Percentiles rank a stretch among this genome's conserved stretches.
Conservation (phyloP, 2,113 vertebrate genomes). For the Glareola pratincola region DNA sequence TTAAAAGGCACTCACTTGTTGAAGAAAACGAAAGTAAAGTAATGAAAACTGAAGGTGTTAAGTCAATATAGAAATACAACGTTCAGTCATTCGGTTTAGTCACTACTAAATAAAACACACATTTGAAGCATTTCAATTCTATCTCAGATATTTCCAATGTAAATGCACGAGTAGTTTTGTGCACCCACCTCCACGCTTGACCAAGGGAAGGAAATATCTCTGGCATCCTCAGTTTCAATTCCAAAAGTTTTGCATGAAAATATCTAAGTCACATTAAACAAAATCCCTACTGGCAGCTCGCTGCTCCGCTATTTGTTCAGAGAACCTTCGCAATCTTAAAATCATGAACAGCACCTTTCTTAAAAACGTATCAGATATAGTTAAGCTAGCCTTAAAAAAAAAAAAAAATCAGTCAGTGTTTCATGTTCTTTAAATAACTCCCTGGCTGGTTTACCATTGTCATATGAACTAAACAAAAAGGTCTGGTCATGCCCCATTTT, state of each 20-base stretch:
- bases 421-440: constrained; percentile 45
- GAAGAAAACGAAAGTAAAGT: not conserved
- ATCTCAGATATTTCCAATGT: not conserved
- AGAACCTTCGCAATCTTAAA: not conserved
- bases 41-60: not conserved
- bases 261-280: not conserved
- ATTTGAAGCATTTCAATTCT: not conserved
- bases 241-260: not conserved
- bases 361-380: not conserved
- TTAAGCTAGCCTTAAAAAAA: not conserved
- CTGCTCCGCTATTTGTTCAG: not conserved
- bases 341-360: not conserved
- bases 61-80: not conserved
- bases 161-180: not conserved
- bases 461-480: constrained; percentile 35
- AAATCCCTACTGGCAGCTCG: not conserved
- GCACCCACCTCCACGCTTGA: constrained; percentile 20
- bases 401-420: not conserved
- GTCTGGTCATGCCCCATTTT: constrained; percentile 17
- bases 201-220: not conserved
- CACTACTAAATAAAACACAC: not conserved
- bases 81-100: not conserved
- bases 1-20: not conserved
- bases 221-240: constrained; percentile 20
- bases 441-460: not conserved